phyloP scores from a whole-genome alignment of 2,113 vertebrate species.

The Sylvia atricapilla region DNA sequence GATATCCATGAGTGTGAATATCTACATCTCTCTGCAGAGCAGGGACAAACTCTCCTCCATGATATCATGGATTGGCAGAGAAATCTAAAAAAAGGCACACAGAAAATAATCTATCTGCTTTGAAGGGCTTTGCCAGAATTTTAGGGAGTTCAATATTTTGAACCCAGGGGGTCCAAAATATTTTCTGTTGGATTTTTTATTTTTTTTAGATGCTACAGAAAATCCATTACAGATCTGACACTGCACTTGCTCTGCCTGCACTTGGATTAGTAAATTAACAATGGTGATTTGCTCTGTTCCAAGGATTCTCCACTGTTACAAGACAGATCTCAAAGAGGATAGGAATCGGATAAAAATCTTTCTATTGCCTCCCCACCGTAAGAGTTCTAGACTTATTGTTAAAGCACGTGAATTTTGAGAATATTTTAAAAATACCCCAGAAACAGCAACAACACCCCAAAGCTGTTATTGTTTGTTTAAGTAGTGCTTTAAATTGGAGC shows the following conservation, averaged over 20 bases:
- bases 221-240: neutral
- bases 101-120: neutral
- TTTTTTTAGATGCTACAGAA: neutral
- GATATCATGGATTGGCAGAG: neutral
- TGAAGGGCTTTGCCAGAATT: neutral
- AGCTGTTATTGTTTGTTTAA: neutral
- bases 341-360: neutral
- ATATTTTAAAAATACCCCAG: neutral
- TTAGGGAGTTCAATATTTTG: neutral
- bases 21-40: neutral
- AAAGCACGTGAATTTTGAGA: neutral
- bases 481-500: neutral
- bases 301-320: neutral
- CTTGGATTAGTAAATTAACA: neutral
- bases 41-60: neutral
- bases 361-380: rapidly evolving
- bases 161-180: neutral
- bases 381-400: neutral
- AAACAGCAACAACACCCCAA: neutral
- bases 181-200: neutral
- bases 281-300: neutral
- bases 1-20: neutral
- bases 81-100: neutral
- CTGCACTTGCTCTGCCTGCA: neutral
- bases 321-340: neutral